Conservation (phyloP, 2,113 vertebrate genomes). For the Phyllopteryx taeniolatus region DNA sequence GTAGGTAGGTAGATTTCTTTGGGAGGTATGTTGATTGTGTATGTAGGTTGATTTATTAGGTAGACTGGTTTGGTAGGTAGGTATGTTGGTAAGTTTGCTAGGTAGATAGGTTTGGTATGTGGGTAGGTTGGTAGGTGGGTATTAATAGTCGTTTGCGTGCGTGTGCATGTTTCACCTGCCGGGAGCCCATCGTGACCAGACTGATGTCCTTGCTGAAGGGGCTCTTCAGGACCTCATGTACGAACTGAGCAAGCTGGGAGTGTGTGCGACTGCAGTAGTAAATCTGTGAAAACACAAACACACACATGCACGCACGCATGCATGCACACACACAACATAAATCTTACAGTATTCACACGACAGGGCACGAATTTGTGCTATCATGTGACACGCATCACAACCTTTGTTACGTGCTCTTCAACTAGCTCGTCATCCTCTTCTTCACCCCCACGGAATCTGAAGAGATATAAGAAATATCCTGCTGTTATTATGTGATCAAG, state of each 20-base stretch:
- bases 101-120: neutral
- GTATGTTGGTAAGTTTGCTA: no score
- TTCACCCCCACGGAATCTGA: slow-evolving; percentile 55
- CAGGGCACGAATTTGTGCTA: neutral
- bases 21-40: no score
- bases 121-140: neutral
- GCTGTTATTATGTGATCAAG: neutral
- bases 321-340: neutral
- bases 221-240: slow-evolving; percentile 91
- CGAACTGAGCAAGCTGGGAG: slow-evolving; percentile 94
- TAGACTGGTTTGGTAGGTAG: no score
- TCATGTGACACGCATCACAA: slow-evolving; percentile 32
- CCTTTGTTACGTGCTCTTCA: slow-evolving; percentile 93
- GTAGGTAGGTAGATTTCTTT: no score
- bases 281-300: slow-evolving; percentile 72
- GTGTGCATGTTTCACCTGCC: slow-evolving; percentile 77
- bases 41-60: no score
- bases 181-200: slow-evolving; percentile 86
- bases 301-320: neutral
- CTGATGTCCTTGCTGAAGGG: slow-evolving; percentile 82
- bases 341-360: slow-evolving; percentile 1
- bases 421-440: slow-evolving; percentile 83
- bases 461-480: neutral
- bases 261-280: slow-evolving; percentile 98
- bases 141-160: neutral